These are phyloP conservation scores for Mythimna lalbum DNA, from an alignment of 2,888 invertebrate species.

Conservation along the genomic window DNA sequence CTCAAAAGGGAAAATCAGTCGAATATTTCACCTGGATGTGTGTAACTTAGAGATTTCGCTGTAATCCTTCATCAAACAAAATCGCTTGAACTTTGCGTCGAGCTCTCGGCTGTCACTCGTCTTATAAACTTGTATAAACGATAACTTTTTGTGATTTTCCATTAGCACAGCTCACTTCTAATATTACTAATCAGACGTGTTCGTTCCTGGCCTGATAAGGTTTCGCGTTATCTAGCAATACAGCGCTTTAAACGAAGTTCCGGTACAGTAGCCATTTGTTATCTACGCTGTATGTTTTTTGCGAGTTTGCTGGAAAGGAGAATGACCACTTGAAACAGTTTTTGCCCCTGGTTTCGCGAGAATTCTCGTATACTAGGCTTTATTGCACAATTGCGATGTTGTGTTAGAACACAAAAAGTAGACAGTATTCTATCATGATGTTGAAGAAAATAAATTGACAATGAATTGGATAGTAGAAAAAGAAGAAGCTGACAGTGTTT, in stretches of 20 bases:
- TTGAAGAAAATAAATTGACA: conserved; percentile 44
- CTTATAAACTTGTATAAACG: conserved; percentile 23
- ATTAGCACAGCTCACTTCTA: conserved; percentile 42
- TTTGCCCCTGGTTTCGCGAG: conserved; percentile 48
- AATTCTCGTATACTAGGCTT: conserved; percentile 34
- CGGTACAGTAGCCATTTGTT: conserved; percentile 62
- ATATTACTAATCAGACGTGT: conserved; percentile 49
- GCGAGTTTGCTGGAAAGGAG: conserved; percentile 52
- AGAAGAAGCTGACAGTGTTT: conserved; percentile 5
- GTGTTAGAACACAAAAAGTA: conserved; percentile 24
- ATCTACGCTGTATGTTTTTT: conserved; percentile 58
- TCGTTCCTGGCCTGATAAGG: conserved; percentile 55
- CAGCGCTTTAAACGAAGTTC: conserved; percentile 54
- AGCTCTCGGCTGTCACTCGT: conserved; percentile 1
- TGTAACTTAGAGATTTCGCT: conserved; percentile 24
- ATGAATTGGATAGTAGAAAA: conserved; percentile 16
- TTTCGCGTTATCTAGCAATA: conserved; percentile 56
- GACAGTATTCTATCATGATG: conserved; percentile 22
- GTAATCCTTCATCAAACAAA: conserved; percentile 24
- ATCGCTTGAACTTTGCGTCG: conserved; percentile 23
- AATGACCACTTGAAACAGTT: conserved; percentile 54
- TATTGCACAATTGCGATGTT: conserved; percentile 40
- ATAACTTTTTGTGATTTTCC: conserved; percentile 46
- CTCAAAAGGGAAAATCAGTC: background rate
- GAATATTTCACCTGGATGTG: conserved; percentile 7